Evolutionary conservation across 2,888 invertebrate genomes (phyloP), one percentile per base, ranked within the genome.

Genomic region (Nomada hirtipes): DNA sequence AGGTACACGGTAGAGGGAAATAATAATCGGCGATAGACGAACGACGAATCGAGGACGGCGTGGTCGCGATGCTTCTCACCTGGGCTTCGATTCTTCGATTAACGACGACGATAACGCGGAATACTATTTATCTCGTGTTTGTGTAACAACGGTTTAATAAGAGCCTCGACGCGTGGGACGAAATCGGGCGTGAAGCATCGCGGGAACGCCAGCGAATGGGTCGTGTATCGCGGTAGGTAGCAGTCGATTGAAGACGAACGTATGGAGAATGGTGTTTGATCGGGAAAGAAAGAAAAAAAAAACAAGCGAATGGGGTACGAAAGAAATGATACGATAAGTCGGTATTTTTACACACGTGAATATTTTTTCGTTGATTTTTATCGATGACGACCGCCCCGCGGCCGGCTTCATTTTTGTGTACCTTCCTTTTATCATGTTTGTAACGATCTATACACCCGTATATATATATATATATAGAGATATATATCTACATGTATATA

Each of bases 371-470:
- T 79, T 86, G 74, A 80, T 82, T 88, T 80, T 86, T 84, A 86
- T 82, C 76, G 72, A 79, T 71, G 68, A 70, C 26, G 77, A 74
- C 79, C 74, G 82, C 76, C 61, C n/a, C 80, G 87, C 82, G 86
- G 76, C 75, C 76, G 71, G 59, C 57, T 86, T 85, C 47, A 47
- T 85, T 82, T 82, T 86, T 84, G 78, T 88, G 79, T 84, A 87
- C 75, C 73, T 70, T 74, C 74, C 82, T 84, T 80, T 84, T 82
- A 89, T 83, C 85, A 78, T 84, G 83, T 87, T 88, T 88, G 76
- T 88, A 85, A 84, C 74, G 69, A 84, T 76, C 71, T 82, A 80
- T 79, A 82, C 80, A 81, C 69, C 26, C 36, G 13, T 23, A 47
- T 88, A 84, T 67, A 69, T 64, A 69, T 44, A 63, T 75, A 55